phyloP scores from a whole-genome alignment of 2,797 vertebrate genomes.

The Phaenicophaeus curvirostris region DNA sequence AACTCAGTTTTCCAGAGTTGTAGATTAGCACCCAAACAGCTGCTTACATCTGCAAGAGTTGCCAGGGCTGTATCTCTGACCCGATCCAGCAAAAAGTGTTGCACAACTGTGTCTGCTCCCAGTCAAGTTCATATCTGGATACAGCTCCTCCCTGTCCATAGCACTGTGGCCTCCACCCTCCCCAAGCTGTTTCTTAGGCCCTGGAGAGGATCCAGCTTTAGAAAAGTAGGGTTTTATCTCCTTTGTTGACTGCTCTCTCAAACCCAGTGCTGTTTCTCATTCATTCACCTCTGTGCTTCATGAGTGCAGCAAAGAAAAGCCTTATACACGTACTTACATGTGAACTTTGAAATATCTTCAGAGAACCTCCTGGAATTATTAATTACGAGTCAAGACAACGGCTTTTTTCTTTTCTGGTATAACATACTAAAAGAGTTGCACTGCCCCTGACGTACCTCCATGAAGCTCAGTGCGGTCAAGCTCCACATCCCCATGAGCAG shows the following conservation, averaged over 20 bases:
- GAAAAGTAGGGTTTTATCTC: not conserved
- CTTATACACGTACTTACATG: not conserved
- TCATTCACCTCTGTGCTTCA: not conserved
- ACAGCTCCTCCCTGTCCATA: not conserved
- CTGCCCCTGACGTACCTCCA: rapidly evolving
- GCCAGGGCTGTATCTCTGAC: not conserved
- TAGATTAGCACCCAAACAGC: not conserved
- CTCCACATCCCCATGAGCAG: rapidly evolving
- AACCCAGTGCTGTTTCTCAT: not conserved
- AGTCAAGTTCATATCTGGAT: not conserved
- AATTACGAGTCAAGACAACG: not conserved
- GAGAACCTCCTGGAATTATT: not conserved
- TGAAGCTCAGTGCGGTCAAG: not conserved
- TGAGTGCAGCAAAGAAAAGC: not conserved
- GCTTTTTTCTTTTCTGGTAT: not conserved
- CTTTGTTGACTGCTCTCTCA: not conserved
- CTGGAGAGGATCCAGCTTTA: not conserved
- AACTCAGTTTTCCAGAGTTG: not conserved
- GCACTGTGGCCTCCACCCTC: not conserved
- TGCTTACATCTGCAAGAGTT: not conserved
- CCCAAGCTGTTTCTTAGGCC: not conserved
- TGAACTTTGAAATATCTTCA: not conserved
- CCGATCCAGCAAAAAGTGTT: not conserved
- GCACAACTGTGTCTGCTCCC: not conserved
- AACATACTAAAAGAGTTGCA: not conserved